A percentile compares a stretch with the other conserved stretches of the same genome.
These are phyloP conservation scores for Coracopsis vasa DNA, from an alignment of 2,113 vertebrate genomes.

Conservation along the genomic window DNA sequence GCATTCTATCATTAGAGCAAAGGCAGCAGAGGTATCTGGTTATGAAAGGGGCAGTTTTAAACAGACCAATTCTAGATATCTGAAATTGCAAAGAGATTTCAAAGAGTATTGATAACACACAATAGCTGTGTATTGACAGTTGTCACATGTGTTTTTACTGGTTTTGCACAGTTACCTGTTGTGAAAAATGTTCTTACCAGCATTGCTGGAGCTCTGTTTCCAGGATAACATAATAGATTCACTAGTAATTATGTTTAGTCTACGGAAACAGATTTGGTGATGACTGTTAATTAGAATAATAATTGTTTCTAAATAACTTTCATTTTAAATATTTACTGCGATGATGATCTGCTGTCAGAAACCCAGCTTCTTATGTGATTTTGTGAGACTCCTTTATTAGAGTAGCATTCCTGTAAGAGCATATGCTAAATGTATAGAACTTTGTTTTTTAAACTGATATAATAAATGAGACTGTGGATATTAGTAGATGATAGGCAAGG, in stretches of 20 bases:
- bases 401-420: neutral
- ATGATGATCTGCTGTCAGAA: neutral
- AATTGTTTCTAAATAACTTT: neutral
- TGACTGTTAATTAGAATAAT: neutral
- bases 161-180: neutral
- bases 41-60: neutral
- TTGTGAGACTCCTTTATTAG: neutral
- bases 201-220: neutral
- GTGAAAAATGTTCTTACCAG: neutral
- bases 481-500: neutral
- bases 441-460: neutral
- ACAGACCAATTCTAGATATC: neutral
- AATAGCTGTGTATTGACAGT: rapidly evolving
- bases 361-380: neutral
- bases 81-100: neutral
- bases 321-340: neutral
- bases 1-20: neutral
- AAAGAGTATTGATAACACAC: neutral
- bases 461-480: neutral
- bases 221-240: neutral
- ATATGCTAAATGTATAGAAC: neutral
- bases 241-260: neutral
- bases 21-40: neutral
- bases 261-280: neutral
- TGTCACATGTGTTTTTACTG: neutral